Conservation (phyloP, 2,113 vertebrate species). For the Zootoca vivipara region DNA sequence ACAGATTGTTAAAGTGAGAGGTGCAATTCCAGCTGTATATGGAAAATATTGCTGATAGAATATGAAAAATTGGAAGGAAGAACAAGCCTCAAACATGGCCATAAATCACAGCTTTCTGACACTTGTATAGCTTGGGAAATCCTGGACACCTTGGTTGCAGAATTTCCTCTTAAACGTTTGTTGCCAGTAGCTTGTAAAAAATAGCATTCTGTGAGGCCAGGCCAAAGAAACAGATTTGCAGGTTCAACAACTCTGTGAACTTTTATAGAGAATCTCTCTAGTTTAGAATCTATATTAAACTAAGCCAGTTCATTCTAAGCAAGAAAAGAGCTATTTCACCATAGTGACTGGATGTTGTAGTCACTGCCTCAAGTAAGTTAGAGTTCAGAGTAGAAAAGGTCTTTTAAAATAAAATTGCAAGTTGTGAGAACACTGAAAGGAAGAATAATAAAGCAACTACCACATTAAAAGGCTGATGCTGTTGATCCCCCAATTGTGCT, state of each 20-base stretch:
- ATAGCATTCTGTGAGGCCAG: not conserved
- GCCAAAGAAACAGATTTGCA: not conserved
- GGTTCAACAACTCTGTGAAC: not conserved
- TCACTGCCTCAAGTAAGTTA: not conserved
- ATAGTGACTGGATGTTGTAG: not conserved
- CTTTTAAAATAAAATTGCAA: not conserved
- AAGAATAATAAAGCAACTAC: not conserved
- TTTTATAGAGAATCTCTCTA: not conserved
- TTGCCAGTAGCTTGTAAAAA: slow-evolving; percentile 5
- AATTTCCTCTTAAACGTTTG: slow-evolving; percentile 16
- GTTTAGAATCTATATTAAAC: not conserved
- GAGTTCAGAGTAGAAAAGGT: not conserved
- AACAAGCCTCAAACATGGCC: not conserved
- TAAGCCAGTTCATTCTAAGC: not conserved
- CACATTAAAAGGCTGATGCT: not conserved
- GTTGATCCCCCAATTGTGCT: not conserved
- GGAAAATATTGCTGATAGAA: not conserved
- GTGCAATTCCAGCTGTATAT: not conserved
- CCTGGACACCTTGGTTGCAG: not conserved
- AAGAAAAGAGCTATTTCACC: not conserved
- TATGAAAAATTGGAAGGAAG: not conserved
- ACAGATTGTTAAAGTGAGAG: not conserved
- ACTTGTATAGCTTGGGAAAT: slow-evolving; percentile 17
- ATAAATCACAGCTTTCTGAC: slow-evolving; percentile 4
- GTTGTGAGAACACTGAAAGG: not conserved